Percentiles rank a stretch among this genome's conserved stretches.
phyloP scores from a whole-genome alignment of 2,888 invertebrate genomes.

The Morinoia aosen region DNA sequence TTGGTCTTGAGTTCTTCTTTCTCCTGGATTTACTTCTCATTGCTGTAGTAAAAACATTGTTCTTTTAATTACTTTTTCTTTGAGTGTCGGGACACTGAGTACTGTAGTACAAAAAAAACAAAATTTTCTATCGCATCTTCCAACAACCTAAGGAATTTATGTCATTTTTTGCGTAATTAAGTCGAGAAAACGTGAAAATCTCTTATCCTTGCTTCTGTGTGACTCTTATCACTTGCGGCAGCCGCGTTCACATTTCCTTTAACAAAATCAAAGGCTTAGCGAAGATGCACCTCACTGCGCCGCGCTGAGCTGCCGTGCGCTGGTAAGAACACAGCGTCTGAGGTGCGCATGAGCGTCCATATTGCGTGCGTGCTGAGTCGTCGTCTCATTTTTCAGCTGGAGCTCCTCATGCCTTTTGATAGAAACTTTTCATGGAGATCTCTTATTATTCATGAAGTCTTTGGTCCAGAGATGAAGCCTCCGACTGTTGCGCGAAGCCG shows the following conservation, averaged over 20 bases:
- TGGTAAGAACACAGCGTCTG: not conserved
- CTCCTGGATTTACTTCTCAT: too few relatives aligned
- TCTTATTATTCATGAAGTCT: slow-evolving; percentile 17
- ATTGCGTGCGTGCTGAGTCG: not conserved
- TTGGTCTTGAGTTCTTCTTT: too few relatives aligned
- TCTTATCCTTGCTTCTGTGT: not conserved
- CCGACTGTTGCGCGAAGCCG: not conserved
- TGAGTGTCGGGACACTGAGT: too few relatives aligned
- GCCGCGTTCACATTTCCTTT: not conserved
- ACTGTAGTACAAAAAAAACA: too few relatives aligned
- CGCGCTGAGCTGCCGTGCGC: not conserved
- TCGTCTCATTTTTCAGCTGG: slow-evolving; percentile 3
- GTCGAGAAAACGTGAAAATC: not conserved
- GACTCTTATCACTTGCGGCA: not conserved
- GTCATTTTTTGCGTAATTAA: not conserved
- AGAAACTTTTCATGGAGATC: slow-evolving; percentile 12
- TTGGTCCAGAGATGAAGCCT: slow-evolving; percentile 9
- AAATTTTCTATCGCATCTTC: not conserved
- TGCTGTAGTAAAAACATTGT: too few relatives aligned
- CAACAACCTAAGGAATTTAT: not conserved
- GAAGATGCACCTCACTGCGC: not conserved
- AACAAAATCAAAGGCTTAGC: not conserved
- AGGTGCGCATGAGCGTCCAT: not conserved
- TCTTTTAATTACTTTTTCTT: too few relatives aligned
- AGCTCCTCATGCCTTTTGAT: not conserved